These are phyloP conservation scores for Pyralis farinalis DNA, from an alignment of 2,888 invertebrate species.

Conservation along the genomic window DNA sequence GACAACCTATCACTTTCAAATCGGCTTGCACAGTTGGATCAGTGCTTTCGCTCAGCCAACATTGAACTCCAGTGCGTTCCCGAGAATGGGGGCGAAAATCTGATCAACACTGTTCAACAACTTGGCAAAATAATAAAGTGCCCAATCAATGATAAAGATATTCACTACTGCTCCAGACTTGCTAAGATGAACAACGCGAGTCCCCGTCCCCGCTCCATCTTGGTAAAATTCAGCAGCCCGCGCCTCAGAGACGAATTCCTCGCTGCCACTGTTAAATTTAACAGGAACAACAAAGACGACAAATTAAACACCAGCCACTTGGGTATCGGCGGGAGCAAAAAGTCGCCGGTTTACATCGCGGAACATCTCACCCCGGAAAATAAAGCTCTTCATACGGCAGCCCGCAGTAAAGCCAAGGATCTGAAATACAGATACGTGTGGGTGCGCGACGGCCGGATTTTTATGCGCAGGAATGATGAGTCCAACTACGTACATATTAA, in stretches of 20 bases:
- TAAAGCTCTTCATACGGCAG: constrained; percentile 12
- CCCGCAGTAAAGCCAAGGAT: constrained; percentile 11
- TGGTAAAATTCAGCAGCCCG: constrained; percentile 13
- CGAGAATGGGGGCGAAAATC: no score
- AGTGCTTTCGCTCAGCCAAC: no score
- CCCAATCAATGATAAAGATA: no score
- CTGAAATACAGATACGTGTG: constrained; percentile 12
- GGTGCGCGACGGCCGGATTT: constrained; percentile 13
- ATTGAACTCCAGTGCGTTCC: no score
- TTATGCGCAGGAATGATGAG: constrained; percentile 10
- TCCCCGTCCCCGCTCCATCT: constrained; percentile 10
- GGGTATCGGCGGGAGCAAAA: constrained; percentile 7
- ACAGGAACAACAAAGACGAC: constrained; percentile 11
- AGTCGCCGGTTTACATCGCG: constrained; percentile 4
- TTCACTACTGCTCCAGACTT: no score
- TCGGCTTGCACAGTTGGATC: no score
- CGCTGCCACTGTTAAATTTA: constrained; percentile 13
- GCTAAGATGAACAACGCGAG: no score
- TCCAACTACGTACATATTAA: not conserved
- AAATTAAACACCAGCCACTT: constrained; percentile 9
- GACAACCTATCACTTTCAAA: no score
- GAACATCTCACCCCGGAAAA: constrained; percentile 14
- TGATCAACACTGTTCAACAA: no score
- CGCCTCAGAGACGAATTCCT: constrained; percentile 12
- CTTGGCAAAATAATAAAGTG: no score